Evolutionary conservation across 2,888 invertebrate species (phyloP).

Genomic region (Agonopterix subpropinquella): DNA sequence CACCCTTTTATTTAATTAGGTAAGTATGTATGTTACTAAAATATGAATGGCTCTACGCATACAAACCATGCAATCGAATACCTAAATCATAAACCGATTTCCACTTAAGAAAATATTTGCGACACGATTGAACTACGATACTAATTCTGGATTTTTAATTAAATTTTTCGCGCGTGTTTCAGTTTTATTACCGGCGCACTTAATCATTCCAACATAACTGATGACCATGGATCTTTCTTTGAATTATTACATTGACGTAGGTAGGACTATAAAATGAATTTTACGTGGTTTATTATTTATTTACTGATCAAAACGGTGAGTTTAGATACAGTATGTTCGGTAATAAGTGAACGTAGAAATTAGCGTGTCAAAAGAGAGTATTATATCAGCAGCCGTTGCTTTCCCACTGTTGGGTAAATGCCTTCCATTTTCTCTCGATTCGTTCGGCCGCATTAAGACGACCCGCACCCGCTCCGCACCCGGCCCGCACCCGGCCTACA

Average conservation of each 20-base stretch:
- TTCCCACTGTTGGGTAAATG: no score
- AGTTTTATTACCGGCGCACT: conserved; percentile 32
- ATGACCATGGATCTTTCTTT: conserved; percentile 30
- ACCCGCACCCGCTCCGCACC: no score
- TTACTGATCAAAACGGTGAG: conserved; percentile 41
- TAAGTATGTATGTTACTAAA: no score
- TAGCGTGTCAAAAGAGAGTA: no score
- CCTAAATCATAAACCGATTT: background rate
- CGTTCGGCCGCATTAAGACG: no score
- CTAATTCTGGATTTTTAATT: conserved; percentile 30
- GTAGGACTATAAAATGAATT: conserved; percentile 51
- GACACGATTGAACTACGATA: conserved; percentile 31
- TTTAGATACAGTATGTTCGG: conserved; percentile 3
- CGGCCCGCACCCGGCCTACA: no score
- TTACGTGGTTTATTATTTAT: conserved; percentile 33
- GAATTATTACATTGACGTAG: conserved; percentile 26
- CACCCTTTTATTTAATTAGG: no score
- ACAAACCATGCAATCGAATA: background rate
- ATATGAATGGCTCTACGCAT: background rate
- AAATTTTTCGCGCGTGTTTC: conserved; percentile 27
- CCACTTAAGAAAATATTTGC: conserved; percentile 6
- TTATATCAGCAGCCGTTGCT: no score
- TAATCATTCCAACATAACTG: conserved; percentile 29
- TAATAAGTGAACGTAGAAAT: no score
- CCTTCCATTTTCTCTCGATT: no score